phyloP scores from a whole-genome alignment of 2,797 vertebrate genomes.

The Heliangelus exortis region DNA sequence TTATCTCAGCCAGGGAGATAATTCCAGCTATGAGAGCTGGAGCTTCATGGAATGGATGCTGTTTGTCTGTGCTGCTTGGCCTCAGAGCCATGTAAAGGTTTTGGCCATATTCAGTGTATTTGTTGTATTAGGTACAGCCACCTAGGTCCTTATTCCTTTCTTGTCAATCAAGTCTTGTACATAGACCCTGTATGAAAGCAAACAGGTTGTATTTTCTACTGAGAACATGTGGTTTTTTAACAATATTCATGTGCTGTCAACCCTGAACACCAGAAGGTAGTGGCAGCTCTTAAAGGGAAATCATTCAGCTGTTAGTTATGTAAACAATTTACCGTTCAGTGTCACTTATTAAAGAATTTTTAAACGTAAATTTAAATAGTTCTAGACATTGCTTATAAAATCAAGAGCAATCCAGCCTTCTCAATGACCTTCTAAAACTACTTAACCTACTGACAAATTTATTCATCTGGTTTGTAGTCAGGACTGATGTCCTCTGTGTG shows the following conservation, averaged over 20 bases:
- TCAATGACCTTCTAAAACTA: not conserved
- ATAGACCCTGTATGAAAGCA: not conserved
- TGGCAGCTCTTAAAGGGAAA: not conserved
- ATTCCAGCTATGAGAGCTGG: no score
- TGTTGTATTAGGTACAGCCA: not conserved
- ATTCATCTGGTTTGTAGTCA: not conserved
- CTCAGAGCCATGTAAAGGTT: not conserved
- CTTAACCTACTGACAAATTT: conserved; percentile 19
- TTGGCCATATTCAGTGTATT: not conserved
- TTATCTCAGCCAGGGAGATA: no score
- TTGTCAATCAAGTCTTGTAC: not conserved
- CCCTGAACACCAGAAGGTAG: not conserved
- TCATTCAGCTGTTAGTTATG: not conserved
- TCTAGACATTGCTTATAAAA: not conserved
- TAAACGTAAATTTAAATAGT: not conserved
- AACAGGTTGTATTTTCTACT: not conserved
- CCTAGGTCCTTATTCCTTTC: not conserved
- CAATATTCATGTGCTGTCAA: not conserved
- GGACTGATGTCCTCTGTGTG: not conserved
- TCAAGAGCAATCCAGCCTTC: not conserved
- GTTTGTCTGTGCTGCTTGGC: not conserved
- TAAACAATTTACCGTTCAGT: not conserved
- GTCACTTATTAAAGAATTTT: not conserved
- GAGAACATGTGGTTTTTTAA: not conserved
- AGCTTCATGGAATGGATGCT: not conserved